phyloP scores from a whole-genome alignment of 2,888 invertebrate species.

The Volucella inflata region DNA sequence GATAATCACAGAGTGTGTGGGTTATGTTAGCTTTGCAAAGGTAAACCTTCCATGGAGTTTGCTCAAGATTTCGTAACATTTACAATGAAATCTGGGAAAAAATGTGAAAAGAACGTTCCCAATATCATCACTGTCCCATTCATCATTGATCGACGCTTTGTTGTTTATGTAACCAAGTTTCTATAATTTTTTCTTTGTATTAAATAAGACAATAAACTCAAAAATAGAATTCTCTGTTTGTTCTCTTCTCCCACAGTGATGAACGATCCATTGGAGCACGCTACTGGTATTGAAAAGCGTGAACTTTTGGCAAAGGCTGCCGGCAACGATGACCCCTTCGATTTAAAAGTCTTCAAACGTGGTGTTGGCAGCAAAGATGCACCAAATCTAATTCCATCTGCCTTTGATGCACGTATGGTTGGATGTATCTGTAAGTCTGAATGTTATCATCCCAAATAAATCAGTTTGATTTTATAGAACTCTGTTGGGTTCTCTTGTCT shows the following conservation, averaged over 20 bases:
- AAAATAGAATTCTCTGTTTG: slow-evolving; percentile 44
- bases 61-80: slow-evolving; percentile 39
- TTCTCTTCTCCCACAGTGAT: slow-evolving; percentile 85
- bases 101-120: background rate
- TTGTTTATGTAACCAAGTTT: slow-evolving; percentile 66
- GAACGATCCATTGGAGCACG: slow-evolving; percentile 95
- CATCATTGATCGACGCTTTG: slow-evolving; percentile 24
- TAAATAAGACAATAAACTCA: slow-evolving; percentile 39
- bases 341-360: slow-evolving; percentile 92
- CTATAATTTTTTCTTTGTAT: background rate
- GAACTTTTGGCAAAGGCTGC: slow-evolving; percentile 93
- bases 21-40: no score
- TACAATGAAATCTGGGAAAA: background rate
- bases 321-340: slow-evolving; percentile 95
- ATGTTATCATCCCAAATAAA: background rate
- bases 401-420: slow-evolving; percentile 94
- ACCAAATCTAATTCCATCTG: slow-evolving; percentile 96
- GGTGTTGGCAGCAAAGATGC: slow-evolving; percentile 92
- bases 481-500: background rate
- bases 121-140: background rate
- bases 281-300: slow-evolving; percentile 95
- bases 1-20: background rate
- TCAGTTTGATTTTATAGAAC: background rate
- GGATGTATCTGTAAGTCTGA: slow-evolving; percentile 94
- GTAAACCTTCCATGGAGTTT: background rate